Evolutionary conservation across 1,140 invertebrate species (phyloP).

Genomic region (Orchestia grillus): DNA sequence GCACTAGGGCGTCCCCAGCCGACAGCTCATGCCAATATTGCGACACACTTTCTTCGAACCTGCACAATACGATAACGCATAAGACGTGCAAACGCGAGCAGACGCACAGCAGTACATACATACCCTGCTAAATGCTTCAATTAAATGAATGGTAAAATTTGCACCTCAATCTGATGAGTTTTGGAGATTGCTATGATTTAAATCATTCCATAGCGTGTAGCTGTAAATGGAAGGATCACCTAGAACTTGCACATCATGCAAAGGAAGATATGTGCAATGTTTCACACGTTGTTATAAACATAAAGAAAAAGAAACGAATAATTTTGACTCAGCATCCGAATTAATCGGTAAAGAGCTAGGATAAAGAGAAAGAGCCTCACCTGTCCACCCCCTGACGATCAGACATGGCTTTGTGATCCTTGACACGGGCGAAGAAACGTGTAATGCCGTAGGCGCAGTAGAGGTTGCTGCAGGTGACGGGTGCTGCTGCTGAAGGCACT

Average conservation of each 20-base stretch:
- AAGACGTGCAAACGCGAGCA: background rate
- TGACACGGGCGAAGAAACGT: background rate
- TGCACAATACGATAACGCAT: background rate
- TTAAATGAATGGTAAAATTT: no score
- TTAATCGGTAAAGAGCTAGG: background rate
- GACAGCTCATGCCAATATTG: background rate
- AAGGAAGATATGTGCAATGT: background rate
- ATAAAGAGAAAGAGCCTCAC: background rate
- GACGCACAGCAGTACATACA: background rate
- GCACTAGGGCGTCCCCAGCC: background rate
- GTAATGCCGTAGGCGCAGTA: conserved; percentile 26
- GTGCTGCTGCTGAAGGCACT: background rate
- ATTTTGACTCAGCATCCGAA: no score
- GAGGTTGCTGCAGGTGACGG: conserved; percentile 13
- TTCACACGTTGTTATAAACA: background rate
- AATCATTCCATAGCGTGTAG: background rate
- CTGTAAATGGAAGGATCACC: background rate
- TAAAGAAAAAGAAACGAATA: no score
- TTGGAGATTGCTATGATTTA: background rate
- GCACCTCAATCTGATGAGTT: background rate
- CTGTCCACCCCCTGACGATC: background rate
- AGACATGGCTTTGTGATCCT: background rate
- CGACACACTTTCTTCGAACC: background rate
- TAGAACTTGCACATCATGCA: background rate
- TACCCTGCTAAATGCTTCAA: no score